phyloP scores from a whole-genome alignment of 2,113 vertebrate genomes.

The Semnornis frantzii region DNA sequence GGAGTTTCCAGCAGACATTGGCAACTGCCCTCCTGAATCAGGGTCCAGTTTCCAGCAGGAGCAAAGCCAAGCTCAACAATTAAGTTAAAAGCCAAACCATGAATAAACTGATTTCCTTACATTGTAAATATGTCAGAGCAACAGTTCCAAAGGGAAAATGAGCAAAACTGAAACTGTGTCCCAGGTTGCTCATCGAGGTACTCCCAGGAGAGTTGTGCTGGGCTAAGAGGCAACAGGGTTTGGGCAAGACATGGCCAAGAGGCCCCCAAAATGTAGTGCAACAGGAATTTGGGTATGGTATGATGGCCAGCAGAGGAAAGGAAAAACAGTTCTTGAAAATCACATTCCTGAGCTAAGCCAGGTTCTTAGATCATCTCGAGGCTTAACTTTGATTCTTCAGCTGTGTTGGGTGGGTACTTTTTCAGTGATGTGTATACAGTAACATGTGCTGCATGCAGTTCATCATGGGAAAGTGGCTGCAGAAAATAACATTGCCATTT shows the following conservation, averaged over 20 bases:
- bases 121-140: constrained; percentile 35
- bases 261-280: neutral
- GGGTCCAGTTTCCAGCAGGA: constrained; percentile 15
- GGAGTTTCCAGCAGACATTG: constrained; percentile 35
- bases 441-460: neutral
- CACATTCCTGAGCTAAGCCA: neutral
- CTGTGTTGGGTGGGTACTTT: neutral
- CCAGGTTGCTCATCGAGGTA: neutral
- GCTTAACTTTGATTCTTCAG: neutral
- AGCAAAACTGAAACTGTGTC: neutral
- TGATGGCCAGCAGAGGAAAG: neutral
- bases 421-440: neutral
- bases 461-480: neutral
- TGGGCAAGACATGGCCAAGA: neutral
- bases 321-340: neutral
- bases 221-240: neutral
- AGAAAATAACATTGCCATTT: neutral
- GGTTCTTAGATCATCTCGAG: neutral
- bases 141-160: neutral
- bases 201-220: neutral
- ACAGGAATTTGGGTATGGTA: neutral
- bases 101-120: constrained; percentile 46
- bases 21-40: neutral
- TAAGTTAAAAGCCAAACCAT: constrained; percentile 15
- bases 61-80: constrained; percentile 23